Conservation (phyloP, 2,888 invertebrate genomes). For the Stenodema calcarata region DNA sequence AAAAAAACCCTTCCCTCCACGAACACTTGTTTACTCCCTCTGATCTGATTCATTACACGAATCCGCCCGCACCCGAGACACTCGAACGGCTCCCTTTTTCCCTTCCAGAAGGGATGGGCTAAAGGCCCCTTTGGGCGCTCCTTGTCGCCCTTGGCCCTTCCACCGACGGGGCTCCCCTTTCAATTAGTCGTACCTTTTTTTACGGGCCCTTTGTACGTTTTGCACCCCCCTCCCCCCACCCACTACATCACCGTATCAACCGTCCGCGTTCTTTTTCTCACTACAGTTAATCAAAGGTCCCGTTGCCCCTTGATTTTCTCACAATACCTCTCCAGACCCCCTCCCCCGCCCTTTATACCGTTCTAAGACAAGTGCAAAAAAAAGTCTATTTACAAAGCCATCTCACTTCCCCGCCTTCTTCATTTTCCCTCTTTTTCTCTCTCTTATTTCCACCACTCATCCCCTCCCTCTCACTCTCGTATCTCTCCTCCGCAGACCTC, state of each 20-base stretch:
- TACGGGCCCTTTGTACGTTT: not conserved
- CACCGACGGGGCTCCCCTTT: not conserved
- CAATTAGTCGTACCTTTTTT: slow-evolving; percentile 7
- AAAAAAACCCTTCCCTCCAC: not conserved
- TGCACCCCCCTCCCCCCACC: not conserved
- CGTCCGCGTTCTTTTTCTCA: not conserved
- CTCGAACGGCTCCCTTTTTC: not conserved
- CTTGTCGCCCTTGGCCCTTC: not conserved
- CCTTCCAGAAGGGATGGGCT: not conserved
- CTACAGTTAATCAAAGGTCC: slow-evolving; percentile 18
- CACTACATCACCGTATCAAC: too few relatives aligned
- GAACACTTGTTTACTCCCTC: not conserved
- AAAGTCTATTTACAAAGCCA: slow-evolving; percentile 19
- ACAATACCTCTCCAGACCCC: not conserved
- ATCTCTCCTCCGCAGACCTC: not conserved
- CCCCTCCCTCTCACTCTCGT: not conserved
- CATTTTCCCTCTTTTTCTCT: not conserved
- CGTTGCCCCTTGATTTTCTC: slow-evolving; percentile 6
- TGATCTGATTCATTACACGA: not conserved
- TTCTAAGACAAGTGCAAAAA: slow-evolving; percentile 10
- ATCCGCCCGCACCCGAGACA: not conserved
- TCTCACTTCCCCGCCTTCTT: not conserved
- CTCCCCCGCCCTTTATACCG: not conserved
- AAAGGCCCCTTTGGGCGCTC: not conserved
- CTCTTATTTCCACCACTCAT: not conserved